Conservation (phyloP, 2,113 vertebrate species). For the Cottus gobio region DNA sequence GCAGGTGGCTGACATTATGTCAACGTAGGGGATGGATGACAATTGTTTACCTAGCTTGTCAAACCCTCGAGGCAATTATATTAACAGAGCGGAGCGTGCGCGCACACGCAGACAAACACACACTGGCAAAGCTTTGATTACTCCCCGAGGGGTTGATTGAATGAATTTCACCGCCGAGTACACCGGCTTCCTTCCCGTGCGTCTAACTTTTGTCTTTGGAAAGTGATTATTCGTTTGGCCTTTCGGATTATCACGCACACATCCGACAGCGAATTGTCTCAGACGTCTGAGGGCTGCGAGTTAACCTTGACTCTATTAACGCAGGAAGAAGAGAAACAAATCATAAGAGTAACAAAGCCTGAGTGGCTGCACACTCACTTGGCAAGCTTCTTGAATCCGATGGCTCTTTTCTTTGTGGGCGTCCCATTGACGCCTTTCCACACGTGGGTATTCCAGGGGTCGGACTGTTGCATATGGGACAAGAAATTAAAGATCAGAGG, state of each 20-base stretch:
- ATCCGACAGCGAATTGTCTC: constrained; percentile 9
- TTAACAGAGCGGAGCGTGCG: constrained; percentile 58
- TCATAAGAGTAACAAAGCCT: neutral
- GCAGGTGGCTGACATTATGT: constrained; percentile 37
- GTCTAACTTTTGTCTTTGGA: constrained; percentile 47
- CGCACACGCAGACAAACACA: constrained; percentile 25
- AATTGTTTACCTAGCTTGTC: constrained; percentile 72
- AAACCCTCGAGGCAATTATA: constrained; percentile 77
- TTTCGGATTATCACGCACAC: constrained; percentile 24
- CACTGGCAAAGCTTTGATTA: constrained; percentile 71
- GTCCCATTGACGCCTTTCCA: constrained; percentile 98
- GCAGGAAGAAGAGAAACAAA: neutral
- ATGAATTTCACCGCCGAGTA: constrained; percentile 66
- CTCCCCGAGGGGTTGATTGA: constrained; percentile 74
- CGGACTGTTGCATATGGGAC: constrained; percentile 81
- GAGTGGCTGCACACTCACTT: constrained; percentile 86
- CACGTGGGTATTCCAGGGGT: constrained; percentile 94
- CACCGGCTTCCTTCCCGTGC: constrained; percentile 25
- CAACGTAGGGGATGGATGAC: constrained; percentile 52
- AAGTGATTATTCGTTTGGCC: constrained; percentile 42
- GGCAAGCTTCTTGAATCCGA: constrained; percentile 98
- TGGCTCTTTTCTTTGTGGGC: constrained; percentile 96
- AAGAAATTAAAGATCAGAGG: constrained; percentile 62
- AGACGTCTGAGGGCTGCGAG: constrained; percentile 18
- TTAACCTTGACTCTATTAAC: neutral